Evolutionary conservation across 1,140 invertebrate genomes (phyloP), one percentile per base, ranked within the genome.

Genomic region (Anastatus disparis): DNA sequence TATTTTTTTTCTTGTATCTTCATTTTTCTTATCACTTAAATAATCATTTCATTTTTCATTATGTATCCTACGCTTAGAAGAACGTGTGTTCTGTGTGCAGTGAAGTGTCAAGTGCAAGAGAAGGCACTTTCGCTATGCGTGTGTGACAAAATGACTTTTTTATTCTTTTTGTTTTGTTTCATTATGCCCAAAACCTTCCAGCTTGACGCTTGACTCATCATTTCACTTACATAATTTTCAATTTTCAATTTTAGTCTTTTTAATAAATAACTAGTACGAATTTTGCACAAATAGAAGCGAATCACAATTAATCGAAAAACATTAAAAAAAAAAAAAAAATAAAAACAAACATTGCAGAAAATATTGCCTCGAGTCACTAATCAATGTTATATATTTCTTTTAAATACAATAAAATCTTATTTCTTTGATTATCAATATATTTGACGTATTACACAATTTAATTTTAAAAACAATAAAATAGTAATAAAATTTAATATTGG

Each of bases 121-220:
- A 86, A 86, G 84, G 84, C 84, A 86, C 83, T 86, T 86, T 77
- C 79, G 82, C 82, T 85, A 79, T 79, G 76, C 61, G n/a, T 61
- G 42, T 71, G 62, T 66, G 70, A 71, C 62, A 52, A 65, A 65
- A 65, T 65, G 71, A n/a, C n/a, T n/a, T n/a, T n/a, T n/a, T n/a
- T n/a, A n/a, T n/a, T n/a, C n/a, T n/a, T n/a, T n/a, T n/a, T n/a
- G n/a, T n/a, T n/a, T n/a, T n/a, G n/a, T n/a, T 63, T 62, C 70
- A 65, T 76, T 70, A 74, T 64, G 69, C 58, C 70, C 65, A 75
- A 79, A 73, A 76, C 63, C 72, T 67, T 72, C 50, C 48, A 2
- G 72, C 65, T 56, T 73, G 64, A 44, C 55, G 17, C 67, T 70
- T 70, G 48, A 70, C 58, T 70, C 20, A 46, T 64, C 52, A 58